A percentile compares a stretch with the other conserved stretches of the same genome.
Evolutionary conservation across 2,888 invertebrate genomes (phyloP).

Genomic region (Trissolcus japonicus): DNA sequence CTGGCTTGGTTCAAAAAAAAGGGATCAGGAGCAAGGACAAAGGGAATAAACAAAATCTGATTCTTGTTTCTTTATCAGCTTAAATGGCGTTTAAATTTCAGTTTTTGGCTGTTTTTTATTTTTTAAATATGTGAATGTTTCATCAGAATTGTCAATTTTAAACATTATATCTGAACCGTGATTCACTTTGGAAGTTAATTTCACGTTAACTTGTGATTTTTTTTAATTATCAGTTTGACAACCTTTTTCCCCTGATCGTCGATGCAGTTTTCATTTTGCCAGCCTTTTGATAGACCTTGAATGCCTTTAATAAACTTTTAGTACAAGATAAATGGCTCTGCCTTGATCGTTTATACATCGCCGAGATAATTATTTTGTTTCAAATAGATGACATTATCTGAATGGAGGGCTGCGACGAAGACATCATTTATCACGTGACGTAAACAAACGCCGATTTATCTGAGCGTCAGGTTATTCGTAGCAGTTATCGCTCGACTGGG

Average conservation of each 20-base stretch:
- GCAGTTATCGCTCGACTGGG: conserved; percentile 19
- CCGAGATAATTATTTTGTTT: conserved; percentile 40
- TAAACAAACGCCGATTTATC: conserved; percentile 31
- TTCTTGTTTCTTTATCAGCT: conserved; percentile 46
- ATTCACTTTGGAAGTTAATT: neutral
- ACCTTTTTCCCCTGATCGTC: neutral
- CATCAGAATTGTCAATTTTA: conserved; percentile 52
- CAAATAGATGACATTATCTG: conserved; percentile 33
- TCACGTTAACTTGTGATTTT: no score
- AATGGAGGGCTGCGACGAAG: conserved; percentile 10
- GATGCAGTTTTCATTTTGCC: neutral
- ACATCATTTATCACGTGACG: conserved; percentile 36
- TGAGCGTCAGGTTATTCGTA: conserved; percentile 4
- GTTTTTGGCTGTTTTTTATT: conserved; percentile 34
- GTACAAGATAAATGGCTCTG: conserved; percentile 22
- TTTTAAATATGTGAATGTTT: conserved; percentile 42
- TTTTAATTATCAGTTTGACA: conserved; percentile 3
- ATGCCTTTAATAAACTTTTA: conserved; percentile 38
- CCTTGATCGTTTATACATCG: conserved; percentile 10
- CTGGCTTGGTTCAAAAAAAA: conserved; percentile 39
- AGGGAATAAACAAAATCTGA: conserved; percentile 56
- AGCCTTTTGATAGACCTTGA: conserved; percentile 10
- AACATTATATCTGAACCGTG: conserved; percentile 26
- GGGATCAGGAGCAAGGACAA: conserved; percentile 39
- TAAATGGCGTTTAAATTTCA: conserved; percentile 30